Evolutionary conservation across 64 coral and sea anemone species (phyloP), one percentile per base, ranked within the genome.

Genomic region (Dendronephthya gigantea): DNA sequence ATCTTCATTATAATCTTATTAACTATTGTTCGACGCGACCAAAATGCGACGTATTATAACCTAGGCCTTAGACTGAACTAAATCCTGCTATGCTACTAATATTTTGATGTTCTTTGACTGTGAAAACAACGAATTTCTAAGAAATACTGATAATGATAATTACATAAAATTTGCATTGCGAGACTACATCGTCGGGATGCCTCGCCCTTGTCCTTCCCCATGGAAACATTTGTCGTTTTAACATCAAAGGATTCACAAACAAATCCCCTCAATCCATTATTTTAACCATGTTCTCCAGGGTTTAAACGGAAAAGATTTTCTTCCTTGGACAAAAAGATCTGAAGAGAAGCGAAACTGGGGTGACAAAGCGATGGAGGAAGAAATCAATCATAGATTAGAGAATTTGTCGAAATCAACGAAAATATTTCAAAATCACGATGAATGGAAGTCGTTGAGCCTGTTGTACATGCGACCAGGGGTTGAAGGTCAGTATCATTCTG

Each of bases 341-440:
- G 95, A 98, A 38, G 95, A 98, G 52, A 98, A 87, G 2, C 89
- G 93, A 34, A 86, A 69, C 0, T 98, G 95, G 95, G 95, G 95
- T 32, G 55, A 51, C 2, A 84, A 82, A 55, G 95, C 95, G 12
- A 87, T 93, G 49, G 92, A 52, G 49, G 89, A 84, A 9, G 74
- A 89, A 16, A 85, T 74, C 7, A 33, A 72, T 13, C 88, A 93
- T 30, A 34, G 72, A 79, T 19, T 79, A 39, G 32, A 39, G 29
- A 35, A 17, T 2, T 39, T 79, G 30, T 79, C 27, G 7, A 79
- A 79, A 79, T 79, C 72, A 34, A 79, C 4, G 0, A 34, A 79
- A 12, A 79, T 79, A 36, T 79, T 79, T 79, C 7, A 79, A 79
- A 79, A 7, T 29, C 31, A 79, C 2, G 72, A 79, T 10, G 72